A percentile compares a stretch with the other conserved stretches of the same genome.
Evolutionary conservation across 1,140 invertebrate species (phyloP).

Genomic region (Zaprionus camerounensis): DNA sequence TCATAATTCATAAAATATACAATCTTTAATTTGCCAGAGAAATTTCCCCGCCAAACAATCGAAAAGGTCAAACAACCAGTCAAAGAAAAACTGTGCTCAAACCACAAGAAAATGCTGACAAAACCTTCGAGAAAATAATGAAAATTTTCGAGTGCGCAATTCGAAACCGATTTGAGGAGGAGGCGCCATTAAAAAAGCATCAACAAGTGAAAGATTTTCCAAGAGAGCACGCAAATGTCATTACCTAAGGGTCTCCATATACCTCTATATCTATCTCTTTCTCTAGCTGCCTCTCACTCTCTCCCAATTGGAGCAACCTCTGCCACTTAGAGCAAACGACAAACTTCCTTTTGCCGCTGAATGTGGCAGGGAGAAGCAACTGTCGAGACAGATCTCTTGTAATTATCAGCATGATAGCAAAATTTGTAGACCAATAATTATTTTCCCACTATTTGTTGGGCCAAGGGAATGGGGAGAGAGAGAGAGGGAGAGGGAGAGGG

Average conservation of each 20-base stretch:
- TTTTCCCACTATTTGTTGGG: slow-evolving; percentile 72
- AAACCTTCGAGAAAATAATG: slow-evolving; percentile 5
- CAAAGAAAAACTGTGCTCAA: not conserved
- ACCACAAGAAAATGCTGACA: slow-evolving; percentile 3
- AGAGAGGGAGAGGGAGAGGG: not conserved
- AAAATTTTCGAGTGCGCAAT: slow-evolving; percentile 7
- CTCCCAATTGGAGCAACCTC: slow-evolving; percentile 13
- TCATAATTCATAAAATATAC: not conserved
- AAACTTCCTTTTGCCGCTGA: slow-evolving; percentile 50
- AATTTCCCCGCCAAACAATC: not conserved
- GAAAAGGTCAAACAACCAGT: not conserved
- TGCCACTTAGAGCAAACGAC: slow-evolving; percentile 51
- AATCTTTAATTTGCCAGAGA: not conserved
- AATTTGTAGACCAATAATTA: slow-evolving; percentile 80
- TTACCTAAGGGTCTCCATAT: not conserved
- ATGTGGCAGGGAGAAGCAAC: not conserved
- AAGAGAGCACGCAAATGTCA: slow-evolving; percentile 45
- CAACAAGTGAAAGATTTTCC: slow-evolving; percentile 23
- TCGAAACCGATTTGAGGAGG: not conserved
- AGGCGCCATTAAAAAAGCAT: slow-evolving; percentile 41
- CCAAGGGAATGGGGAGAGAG: not conserved
- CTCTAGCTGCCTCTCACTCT: not conserved
- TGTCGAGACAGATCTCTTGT: slow-evolving; percentile 22
- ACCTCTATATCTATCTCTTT: not conserved
- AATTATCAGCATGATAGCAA: slow-evolving; percentile 78